Evolutionary conservation across 1,140 invertebrate genomes (phyloP).

Genomic region (Scaptomyza montana): DNA sequence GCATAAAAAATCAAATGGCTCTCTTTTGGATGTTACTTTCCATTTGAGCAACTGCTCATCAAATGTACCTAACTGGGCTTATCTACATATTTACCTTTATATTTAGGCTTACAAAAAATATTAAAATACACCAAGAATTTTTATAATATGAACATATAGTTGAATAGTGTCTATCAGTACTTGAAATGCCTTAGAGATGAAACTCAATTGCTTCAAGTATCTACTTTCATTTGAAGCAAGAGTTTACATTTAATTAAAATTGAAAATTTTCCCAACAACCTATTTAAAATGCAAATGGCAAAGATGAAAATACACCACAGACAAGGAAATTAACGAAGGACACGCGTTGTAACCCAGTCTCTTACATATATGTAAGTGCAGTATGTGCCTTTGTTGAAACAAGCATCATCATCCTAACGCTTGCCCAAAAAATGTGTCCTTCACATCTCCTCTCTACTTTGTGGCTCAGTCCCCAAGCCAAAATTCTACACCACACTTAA

Average conservation of each 20-base stretch:
- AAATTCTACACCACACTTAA: conserved; percentile 7
- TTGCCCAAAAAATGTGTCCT: conserved; percentile 1
- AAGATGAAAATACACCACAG: neutral
- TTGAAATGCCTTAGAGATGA: neutral
- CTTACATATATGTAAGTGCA: neutral
- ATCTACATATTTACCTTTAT: neutral
- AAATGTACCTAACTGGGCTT: conserved; percentile 13
- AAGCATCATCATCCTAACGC: conserved; percentile 4
- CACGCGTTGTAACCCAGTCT: neutral
- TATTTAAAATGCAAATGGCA: conserved; percentile 34
- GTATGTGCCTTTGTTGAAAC: conserved; percentile 2
- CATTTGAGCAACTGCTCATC: conserved; percentile 57
- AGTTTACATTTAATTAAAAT: conserved; percentile 72
- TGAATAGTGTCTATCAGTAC: neutral
- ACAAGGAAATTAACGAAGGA: conserved; percentile 22
- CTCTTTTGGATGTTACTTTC: conserved; percentile 58
- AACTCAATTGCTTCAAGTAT: conserved; percentile 36
- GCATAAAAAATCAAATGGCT: conserved; percentile 56
- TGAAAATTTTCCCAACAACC: conserved; percentile 46
- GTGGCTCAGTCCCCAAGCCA: neutral
- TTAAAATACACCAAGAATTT: neutral
- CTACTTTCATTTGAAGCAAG: conserved; percentile 36
- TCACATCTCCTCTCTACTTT: neutral
- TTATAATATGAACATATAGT: no score
- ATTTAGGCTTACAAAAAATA: neutral